phyloP scores from a whole-genome alignment of 2,113 vertebrate genomes.

The Cettia cetti region DNA sequence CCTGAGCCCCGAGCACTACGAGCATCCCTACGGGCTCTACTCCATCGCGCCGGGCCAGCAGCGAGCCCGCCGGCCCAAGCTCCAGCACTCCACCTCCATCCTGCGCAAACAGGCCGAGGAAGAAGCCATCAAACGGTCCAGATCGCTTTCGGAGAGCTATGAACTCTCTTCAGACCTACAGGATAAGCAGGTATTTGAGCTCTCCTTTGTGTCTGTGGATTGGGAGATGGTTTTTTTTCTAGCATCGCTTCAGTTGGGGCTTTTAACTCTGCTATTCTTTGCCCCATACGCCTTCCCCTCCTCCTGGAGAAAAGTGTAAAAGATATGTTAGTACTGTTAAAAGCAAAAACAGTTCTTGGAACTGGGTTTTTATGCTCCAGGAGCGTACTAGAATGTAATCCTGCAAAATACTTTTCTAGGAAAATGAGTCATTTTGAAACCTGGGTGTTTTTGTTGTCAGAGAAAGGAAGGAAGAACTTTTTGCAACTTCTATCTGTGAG shows the following conservation, averaged over 20 bases:
- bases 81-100: conserved; percentile 95
- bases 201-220: background rate
- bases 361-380: background rate
- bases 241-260: background rate
- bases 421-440: background rate
- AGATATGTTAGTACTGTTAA: background rate
- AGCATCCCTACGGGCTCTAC: conserved; percentile 78
- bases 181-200: conserved; percentile 91
- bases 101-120: conserved; percentile 96
- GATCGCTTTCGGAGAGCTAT: conserved; percentile 97
- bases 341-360: background rate
- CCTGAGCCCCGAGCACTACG: conserved; percentile 84
- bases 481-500: background rate
- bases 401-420: background rate
- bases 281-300: accelerated
- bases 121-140: conserved; percentile 94
- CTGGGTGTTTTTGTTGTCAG: background rate
- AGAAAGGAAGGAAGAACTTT: background rate
- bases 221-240: background rate
- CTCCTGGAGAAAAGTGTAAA: background rate
- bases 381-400: background rate
- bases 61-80: conserved; percentile 84
- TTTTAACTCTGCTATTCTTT: background rate
- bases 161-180: conserved; percentile 98
- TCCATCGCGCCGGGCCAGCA: conserved; percentile 80